These are phyloP conservation scores for Ascaphus truei DNA, from an alignment of 2,113 vertebrate genomes.

Conservation along the genomic window DNA sequence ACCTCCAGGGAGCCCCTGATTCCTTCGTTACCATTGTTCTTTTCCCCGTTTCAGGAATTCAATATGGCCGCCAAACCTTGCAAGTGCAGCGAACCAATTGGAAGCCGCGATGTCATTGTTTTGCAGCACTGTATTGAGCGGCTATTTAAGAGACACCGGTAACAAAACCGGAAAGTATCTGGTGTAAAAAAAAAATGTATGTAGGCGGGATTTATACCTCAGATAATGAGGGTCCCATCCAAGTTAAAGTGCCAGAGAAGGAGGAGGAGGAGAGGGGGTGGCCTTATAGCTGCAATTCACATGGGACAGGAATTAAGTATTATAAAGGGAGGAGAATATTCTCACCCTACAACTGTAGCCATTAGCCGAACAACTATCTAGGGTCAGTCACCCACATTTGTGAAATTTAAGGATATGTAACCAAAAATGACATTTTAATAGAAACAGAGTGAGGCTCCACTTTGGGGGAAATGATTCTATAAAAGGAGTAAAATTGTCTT, in stretches of 20 bases:
- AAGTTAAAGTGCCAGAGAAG: background rate
- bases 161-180: no score
- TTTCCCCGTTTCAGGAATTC: no score
- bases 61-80: no score
- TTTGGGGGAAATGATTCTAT: no score
- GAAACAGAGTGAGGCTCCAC: background rate
- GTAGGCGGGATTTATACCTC: no score
- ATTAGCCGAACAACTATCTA: constrained; percentile 26
- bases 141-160: no score
- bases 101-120: no score
- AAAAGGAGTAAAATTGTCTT: background rate
- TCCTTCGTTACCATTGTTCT: no score
- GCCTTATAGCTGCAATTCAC: constrained; percentile 19
- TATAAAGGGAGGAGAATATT: background rate
- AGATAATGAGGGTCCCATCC: background rate
- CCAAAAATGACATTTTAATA: constrained; percentile 16
- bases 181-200: no score
- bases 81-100: no score
- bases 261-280: background rate
- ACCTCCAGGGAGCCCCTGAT: no score
- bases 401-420: constrained; percentile 13
- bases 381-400: background rate
- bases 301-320: background rate
- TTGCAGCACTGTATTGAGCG: no score
- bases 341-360: background rate